Evolutionary conservation across 2,888 invertebrate genomes (phyloP), one percentile per base, ranked within the genome.

Genomic region (Cephalotes varians): DNA sequence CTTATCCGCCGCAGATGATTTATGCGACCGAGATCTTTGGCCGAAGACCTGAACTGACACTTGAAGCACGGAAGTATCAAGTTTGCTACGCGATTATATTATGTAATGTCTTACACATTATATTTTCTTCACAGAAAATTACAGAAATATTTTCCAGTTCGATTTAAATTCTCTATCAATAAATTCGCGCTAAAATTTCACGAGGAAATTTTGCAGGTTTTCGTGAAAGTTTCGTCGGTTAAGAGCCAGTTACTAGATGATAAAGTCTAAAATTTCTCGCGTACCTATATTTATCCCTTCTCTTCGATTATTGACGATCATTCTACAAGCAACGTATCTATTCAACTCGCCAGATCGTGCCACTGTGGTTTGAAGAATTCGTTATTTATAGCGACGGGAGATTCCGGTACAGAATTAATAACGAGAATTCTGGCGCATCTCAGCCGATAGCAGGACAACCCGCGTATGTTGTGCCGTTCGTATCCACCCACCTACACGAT

Each of bases 311-410:
- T 74, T 25, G 25, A 40, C 10, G 71, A 49, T 18, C 37, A 18
- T 60, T 9, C 15, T 34, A 28, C 21, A 9, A 34, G 25, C 25
- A 25, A 25, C 44, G 37, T 34, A 44, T 64, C 54, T 62, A 49
- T 62, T 54, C 21, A 25, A 21, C 21, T 31, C 21, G 21, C 67
- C 58, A 18, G 60, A 58, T 71, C 71, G 69, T 76, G 74, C 74
- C 64, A n/a, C 31, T 49, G 65, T 60, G 77, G 69, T 82, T 82
- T 82, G 86, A 77, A 86, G 69, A 85, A 81, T 87, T 71, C 82
- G 84, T 85, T 87, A 88, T 87, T 89, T 89, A 88, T 86, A 72
- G 87, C 74, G 60, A 56, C 62, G 31, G 31, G 64, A 28, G 37
- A 49, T 80, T 54, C 28, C 37, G 54, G 60, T 44, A 62, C 28